Evolutionary conservation across 2,888 invertebrate genomes (phyloP), one percentile per base, ranked within the genome.

Genomic region (Amphipoea oculea): DNA sequence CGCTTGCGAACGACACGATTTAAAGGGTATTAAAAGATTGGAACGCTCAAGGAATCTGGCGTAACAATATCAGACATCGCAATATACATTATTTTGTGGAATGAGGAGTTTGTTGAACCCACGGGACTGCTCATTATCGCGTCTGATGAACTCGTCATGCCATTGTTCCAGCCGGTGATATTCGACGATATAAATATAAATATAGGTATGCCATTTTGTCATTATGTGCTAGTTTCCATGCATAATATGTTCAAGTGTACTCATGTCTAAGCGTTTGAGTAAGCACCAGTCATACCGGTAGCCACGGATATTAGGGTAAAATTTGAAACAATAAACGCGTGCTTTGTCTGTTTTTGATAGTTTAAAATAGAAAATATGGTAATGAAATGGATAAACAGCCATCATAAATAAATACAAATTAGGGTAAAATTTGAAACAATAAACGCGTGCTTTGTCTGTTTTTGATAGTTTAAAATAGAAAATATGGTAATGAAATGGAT

Each of bases 81-180:
- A 90, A 91, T 94, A 90, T 93, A 94, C 88, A 93, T 92, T 93
- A 94, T 94, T 95, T 95, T 93, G 95, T 95, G 92, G 94, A 96
- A 95, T 94, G 89, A 93, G 91, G 90, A 95, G 96, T 96, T 96
- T 95, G 92, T 96, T 96, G 96, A 96, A 96, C 96, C 94, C 94
- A 92, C 92, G 94, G 95, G 95, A 95, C 95, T 93, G 94, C 94
- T 95, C 94, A 96, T 96, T 96, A 96, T 96, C 95, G 94, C 94
- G 95, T 94, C 91, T 96, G 95, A 95, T 95, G 96, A 95, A 96
- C 96, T 94, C 94, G 94, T 93, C 93, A 92, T 91, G 93, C 94
- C 92, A 95, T 96, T 96, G 96, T 96, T 95, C 93, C 94, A 93
- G 89, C 86, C 92, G 87, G 91, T 92, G 91, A 92, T 92, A 93